Evolutionary conservation across 2,888 invertebrate species (phyloP).

Genomic region (Cataglyphis livida): DNA sequence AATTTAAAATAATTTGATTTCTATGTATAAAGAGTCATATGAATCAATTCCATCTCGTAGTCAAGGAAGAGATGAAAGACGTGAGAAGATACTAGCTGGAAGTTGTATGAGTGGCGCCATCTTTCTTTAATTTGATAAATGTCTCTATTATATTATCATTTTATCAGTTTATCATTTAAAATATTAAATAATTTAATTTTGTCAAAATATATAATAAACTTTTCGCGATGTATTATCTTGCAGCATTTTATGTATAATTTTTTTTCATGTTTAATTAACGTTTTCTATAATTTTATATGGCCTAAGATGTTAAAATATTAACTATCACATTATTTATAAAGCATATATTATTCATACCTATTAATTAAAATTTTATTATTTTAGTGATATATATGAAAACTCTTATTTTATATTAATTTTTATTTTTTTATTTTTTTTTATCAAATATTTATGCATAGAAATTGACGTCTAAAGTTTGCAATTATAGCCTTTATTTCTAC

Average conservation of each 20-base stretch:
- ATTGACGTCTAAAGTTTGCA: not conserved
- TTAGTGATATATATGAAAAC: not conserved
- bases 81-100: not conserved
- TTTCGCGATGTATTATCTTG: not conserved
- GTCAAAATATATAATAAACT: not conserved
- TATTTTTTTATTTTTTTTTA: too few relatives aligned
- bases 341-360: not conserved
- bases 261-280: not conserved
- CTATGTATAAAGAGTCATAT: not conserved
- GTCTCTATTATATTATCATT: constrained; percentile 53
- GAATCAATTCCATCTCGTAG: not conserved
- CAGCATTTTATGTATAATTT: not conserved
- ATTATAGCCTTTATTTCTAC: not conserved
- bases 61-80: not conserved
- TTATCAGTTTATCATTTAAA: constrained; percentile 57
- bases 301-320: not conserved
- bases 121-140: constrained; percentile 63
- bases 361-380: not conserved
- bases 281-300: not conserved
- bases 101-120: constrained; percentile 63
- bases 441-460: not conserved
- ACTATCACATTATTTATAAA: not conserved
- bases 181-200: constrained; percentile 11
- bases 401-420: too few relatives aligned
- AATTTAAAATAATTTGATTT: not conserved